Evolutionary conservation across 2,797 vertebrate species (phyloP).

Genomic region (Anas capensis): DNA sequence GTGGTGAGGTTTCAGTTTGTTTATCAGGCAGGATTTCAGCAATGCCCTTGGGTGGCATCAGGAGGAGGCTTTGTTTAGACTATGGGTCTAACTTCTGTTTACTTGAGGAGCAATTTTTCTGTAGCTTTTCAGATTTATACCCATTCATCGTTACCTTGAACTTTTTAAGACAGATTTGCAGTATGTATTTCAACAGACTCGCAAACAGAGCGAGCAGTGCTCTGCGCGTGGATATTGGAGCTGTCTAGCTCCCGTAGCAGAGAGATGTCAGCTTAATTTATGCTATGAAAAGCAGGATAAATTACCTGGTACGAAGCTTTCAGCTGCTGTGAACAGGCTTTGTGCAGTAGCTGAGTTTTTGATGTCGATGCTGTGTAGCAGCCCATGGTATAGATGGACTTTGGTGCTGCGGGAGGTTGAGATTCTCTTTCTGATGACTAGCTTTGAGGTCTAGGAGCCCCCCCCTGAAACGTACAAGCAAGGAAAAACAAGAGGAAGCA

Average conservation of each 20-base stretch:
- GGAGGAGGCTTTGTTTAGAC: constrained; percentile 62
- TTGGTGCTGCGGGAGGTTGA: neutral
- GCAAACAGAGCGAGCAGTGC: neutral
- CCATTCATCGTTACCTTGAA: constrained; percentile 9
- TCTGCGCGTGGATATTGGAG: neutral
- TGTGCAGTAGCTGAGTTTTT: neutral
- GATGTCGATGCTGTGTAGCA: neutral
- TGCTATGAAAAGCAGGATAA: neutral
- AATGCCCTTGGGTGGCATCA: constrained; percentile 42
- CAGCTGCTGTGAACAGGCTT: neutral
- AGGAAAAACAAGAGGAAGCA: neutral
- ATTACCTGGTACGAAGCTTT: neutral
- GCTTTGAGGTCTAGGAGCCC: neutral
- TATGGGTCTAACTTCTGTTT: constrained; percentile 20
- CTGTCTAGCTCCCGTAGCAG: neutral
- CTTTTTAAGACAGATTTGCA: neutral
- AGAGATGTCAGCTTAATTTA: neutral
- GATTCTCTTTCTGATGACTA: neutral
- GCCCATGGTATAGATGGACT: neutral
- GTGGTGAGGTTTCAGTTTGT: neutral
- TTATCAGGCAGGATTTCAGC: constrained; percentile 57
- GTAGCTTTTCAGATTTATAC: neutral
- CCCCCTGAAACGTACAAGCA: rapidly evolving
- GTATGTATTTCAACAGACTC: neutral
- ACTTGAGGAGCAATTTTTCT: neutral